Evolutionary conservation across 2,888 invertebrate genomes (phyloP), one percentile per base, ranked within the genome.

Genomic region (Neoascia interrupta): DNA sequence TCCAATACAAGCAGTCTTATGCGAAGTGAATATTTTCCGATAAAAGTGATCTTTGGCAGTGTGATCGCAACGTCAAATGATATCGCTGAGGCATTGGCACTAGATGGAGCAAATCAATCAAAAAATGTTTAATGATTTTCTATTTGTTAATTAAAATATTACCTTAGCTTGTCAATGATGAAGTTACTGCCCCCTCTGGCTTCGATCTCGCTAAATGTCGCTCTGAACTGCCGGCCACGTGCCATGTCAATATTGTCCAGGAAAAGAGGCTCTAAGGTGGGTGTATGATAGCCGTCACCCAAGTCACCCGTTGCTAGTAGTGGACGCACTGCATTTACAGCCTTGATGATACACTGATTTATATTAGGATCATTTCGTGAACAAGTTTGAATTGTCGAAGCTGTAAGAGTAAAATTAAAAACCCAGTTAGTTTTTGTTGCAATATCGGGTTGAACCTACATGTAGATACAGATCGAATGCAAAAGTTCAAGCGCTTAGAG

Each of bases 151-250:
- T 23, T n/a, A 68, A 49, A 31, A 21, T 5, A 43, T 18, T 82
- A 89, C 89, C 84, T 84, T 18, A 89, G 81, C 56, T 87, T 86
- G 68, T 88, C 87, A 19, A 89, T 88, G n/a, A 84, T 83, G 60
- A 89, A 89, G 75, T 87, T 85, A 64, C 89, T 89, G 41, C 89
- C 89, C 3, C 89, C 89, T 0, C 69, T 83, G 0, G 87, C 88
- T 63, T 84, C 72, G 16, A 89, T 84, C 4, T 88, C 85, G 23
- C 85, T 85, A 36, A 89, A 88, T 0, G 85, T 82, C 0, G 88
- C 89, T 69, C 85, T 84, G 64, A 89, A 89, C 43, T 88, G 88
- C 34, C 83, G 84, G 13, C 87, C 86, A 11, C 86, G 82, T 0
- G 85, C 85, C 82, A 89, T 84, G 47, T 87, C 85, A 23, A 89